Evolutionary conservation across 2,113 vertebrate species (phyloP).

Genomic region (Syngnathus floridae): DNA sequence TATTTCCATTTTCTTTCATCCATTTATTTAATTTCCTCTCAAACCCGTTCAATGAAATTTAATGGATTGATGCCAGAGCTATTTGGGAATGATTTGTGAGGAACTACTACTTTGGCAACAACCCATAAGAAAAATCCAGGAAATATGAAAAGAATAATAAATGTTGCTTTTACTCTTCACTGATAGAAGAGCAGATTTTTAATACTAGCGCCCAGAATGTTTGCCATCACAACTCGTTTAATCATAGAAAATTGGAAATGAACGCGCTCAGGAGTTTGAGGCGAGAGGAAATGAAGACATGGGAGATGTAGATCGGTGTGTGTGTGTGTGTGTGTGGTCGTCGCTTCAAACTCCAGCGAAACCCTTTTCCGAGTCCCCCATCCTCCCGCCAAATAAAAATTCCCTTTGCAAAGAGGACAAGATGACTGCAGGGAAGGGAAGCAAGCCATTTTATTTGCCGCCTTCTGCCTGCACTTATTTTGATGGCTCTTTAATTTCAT

Average conservation of each 20-base stretch:
- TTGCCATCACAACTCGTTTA: conserved; percentile 12
- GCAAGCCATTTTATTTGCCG: conserved; percentile 31
- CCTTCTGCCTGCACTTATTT: conserved; percentile 34
- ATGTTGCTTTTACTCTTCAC: conserved; percentile 5
- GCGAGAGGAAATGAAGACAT: conserved; percentile 9
- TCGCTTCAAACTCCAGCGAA: conserved; percentile 70
- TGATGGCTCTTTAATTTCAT: conserved; percentile 51
- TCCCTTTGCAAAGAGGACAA: conserved; percentile 50
- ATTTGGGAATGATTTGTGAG: neutral
- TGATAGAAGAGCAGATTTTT: conserved; percentile 2
- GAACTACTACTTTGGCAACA: neutral
- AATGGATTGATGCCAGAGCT: too few species aligned
- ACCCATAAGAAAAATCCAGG: conserved; percentile 20
- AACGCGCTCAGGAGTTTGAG: conserved; percentile 12
- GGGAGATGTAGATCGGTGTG: neutral
- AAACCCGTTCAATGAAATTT: too few species aligned
- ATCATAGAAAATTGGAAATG: conserved; percentile 34
- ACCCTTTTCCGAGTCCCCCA: conserved; percentile 47
- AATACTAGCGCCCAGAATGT: neutral
- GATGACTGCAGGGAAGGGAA: conserved; percentile 12
- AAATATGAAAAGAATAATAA: conserved; percentile 9
- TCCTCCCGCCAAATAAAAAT: conserved; percentile 40
- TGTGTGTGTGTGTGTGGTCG: conserved; percentile 30
- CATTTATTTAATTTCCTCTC: too few species aligned
- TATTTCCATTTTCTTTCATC: too few species aligned